Evolutionary conservation across 2,797 vertebrate species (phyloP).

Genomic region (Sebastes cheni): DNA sequence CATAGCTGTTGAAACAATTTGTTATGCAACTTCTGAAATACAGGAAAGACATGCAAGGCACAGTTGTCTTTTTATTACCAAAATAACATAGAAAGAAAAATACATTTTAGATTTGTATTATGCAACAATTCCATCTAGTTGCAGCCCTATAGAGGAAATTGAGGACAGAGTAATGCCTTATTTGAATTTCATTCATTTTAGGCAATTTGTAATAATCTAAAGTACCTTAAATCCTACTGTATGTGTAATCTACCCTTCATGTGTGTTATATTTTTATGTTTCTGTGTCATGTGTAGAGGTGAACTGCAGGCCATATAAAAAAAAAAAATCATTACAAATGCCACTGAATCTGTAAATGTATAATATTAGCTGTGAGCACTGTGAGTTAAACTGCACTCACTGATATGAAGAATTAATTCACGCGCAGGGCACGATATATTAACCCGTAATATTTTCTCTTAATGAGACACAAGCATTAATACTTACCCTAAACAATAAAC

Average conservation of each 20-base stretch:
- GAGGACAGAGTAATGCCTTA: background rate
- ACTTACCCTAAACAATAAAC: conserved; percentile 38
- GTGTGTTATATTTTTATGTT: background rate
- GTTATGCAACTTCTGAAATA: conserved; percentile 49
- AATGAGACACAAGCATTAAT: conserved; percentile 34
- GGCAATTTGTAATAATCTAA: background rate
- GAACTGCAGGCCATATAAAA: background rate
- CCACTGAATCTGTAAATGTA: background rate
- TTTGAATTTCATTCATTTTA: background rate
- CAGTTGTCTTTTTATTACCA: background rate
- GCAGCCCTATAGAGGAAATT: background rate
- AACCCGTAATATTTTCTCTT: conserved; percentile 23
- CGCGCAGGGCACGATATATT: background rate
- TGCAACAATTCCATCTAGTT: background rate
- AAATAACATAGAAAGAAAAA: conserved; percentile 16
- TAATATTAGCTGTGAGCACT: background rate
- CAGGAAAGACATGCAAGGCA: conserved; percentile 24
- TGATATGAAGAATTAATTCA: conserved; percentile 27
- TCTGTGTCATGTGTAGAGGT: background rate
- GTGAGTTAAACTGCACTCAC: conserved; percentile 29
- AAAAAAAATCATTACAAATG: background rate
- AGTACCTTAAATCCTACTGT: background rate
- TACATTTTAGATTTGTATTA: background rate
- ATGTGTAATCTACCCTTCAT: background rate
- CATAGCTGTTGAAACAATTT: conserved; percentile 50